phyloP scores from a whole-genome alignment of 2,797 vertebrate genomes.

The Enteromius mattozi region DNA sequence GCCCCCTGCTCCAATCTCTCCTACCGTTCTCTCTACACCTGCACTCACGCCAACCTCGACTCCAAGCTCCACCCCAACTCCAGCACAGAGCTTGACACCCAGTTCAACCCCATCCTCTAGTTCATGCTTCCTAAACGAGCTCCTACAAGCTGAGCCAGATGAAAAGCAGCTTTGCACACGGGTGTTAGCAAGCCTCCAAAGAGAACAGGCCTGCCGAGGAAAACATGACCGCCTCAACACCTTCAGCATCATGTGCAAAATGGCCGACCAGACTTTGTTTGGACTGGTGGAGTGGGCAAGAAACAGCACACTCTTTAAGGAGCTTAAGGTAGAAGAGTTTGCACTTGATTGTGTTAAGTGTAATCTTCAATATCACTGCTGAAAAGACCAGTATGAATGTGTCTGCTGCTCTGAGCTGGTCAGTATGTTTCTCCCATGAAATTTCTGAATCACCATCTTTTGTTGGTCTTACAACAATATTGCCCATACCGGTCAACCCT shows the following conservation, averaged over 20 bases:
- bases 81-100: constrained; percentile 24
- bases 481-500: no score
- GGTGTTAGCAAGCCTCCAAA: constrained; percentile 78
- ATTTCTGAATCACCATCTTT: background rate
- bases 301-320: constrained; percentile 81
- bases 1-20: constrained; percentile 44
- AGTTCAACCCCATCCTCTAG: constrained; percentile 19
- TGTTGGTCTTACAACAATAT: background rate
- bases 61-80: constrained; percentile 52
- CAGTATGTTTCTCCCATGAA: background rate
- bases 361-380: background rate
- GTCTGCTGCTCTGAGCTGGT: background rate
- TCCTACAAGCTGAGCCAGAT: constrained; percentile 79
- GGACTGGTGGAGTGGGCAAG: constrained; percentile 85
- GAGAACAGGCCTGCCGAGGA: constrained; percentile 80
- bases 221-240: constrained; percentile 84
- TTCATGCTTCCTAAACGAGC: constrained; percentile 70
- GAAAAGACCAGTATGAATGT: background rate
- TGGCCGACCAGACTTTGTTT: constrained; percentile 84
- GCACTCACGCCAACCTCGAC: constrained; percentile 57
- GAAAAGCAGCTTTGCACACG: constrained; percentile 79
- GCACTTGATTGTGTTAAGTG: background rate
- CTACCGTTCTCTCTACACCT: constrained; percentile 53
- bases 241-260: constrained; percentile 86
- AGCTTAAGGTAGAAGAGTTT: constrained; percentile 76